Percentiles rank a stretch among this genome's conserved stretches.
Conservation (phyloP, 30 jellyfish, hydroid and myxozoan species). For the Phacellophora camtschatica region DNA sequence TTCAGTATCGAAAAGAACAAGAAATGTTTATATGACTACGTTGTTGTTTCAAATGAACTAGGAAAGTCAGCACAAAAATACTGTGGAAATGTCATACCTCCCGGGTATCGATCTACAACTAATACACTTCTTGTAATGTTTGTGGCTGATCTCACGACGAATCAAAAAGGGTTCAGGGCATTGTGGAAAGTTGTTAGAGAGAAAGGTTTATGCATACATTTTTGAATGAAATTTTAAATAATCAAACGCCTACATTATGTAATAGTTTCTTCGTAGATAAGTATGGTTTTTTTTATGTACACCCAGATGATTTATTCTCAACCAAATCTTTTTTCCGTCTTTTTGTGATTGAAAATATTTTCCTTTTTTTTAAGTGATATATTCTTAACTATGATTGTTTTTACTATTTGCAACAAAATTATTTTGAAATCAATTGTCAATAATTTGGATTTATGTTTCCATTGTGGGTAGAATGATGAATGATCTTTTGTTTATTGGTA, state of each 20-base stretch:
- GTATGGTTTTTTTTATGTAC: no score
- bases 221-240: not conserved
- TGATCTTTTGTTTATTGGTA: no score
- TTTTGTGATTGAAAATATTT: no score
- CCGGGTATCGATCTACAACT: not conserved
- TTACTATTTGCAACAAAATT: no score
- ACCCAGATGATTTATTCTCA: no score
- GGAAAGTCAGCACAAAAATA: not conserved
- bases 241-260: not conserved
- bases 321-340: no score
- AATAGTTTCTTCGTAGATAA: not conserved
- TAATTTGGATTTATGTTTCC: no score
- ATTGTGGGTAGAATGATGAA: no score
- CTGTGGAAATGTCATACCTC: conserved; percentile 17
- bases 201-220: not conserved
- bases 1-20: conserved; percentile 31
- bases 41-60: not conserved
- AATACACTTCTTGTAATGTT: not conserved
- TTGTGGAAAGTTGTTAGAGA: conserved; percentile 5
- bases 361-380: no score
- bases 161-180: conserved; percentile 29
- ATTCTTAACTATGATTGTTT: no score
- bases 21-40: conserved; percentile 41
- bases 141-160: conserved; percentile 18
- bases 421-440: no score